Percentiles rank a stretch among this genome's conserved stretches.
These are phyloP conservation scores for Apodemia zela DNA, from an alignment of 2,888 invertebrate genomes.

Conservation along the genomic window DNA sequence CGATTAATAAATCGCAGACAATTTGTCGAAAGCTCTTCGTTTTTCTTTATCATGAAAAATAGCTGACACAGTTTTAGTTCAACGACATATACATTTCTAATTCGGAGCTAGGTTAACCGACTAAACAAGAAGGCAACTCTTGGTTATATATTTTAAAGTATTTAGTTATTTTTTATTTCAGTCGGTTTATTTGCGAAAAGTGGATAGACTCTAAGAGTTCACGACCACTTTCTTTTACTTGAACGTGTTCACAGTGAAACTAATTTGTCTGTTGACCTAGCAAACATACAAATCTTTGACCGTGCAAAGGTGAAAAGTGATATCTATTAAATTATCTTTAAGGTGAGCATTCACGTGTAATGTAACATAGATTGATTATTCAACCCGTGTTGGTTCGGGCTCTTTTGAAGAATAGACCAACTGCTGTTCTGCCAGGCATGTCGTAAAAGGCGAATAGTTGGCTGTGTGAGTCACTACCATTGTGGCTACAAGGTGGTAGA, in stretches of 20 bases:
- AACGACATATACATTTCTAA: slow-evolving; percentile 34
- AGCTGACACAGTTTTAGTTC: slow-evolving; percentile 32
- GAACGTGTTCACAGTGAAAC: slow-evolving; percentile 39
- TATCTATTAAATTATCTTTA: neutral
- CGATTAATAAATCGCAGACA: neutral
- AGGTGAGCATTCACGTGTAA: too few species aligned
- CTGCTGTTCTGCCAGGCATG: too few species aligned
- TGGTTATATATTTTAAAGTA: neutral
- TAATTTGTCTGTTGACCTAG: slow-evolving; percentile 31
- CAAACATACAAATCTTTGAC: slow-evolving; percentile 28
- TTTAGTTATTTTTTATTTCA: neutral
- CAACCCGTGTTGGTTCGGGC: too few species aligned
- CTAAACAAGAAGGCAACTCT: slow-evolving; percentile 17
- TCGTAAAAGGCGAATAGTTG: too few species aligned
- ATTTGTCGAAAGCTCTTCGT: slow-evolving; percentile 21
- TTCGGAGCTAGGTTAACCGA: slow-evolving; percentile 30
- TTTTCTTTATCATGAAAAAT: slow-evolving; percentile 31
- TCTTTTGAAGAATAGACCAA: too few species aligned
- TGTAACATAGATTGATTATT: too few species aligned
- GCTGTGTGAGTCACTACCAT: too few species aligned
- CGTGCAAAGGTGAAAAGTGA: slow-evolving; percentile 2
- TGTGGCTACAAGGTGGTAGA: too few species aligned
- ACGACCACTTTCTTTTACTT: slow-evolving; percentile 39
- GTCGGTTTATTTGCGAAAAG: slow-evolving; percentile 33
- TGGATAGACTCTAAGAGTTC: slow-evolving; percentile 28